Evolutionary conservation across 1,140 invertebrate genomes (phyloP).

Genomic region (Papilio helenus): DNA sequence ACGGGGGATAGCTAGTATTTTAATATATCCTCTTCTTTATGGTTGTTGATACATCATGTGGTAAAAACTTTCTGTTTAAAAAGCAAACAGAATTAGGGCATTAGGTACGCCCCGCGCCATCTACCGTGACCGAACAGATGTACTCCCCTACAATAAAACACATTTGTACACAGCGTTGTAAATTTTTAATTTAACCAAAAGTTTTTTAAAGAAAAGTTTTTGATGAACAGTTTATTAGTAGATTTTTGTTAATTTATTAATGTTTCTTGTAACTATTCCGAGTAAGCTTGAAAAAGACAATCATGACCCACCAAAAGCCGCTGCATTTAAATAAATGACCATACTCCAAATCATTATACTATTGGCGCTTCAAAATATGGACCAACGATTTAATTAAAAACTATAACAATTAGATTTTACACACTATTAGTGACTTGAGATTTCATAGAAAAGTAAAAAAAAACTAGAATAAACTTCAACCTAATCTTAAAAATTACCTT

Average conservation of each 20-base stretch:
- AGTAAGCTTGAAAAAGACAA: not conserved
- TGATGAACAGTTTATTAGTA: not conserved
- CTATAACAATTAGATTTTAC: too few relatives aligned
- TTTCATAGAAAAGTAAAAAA: too few relatives aligned
- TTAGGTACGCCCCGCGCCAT: slow-evolving; percentile 21
- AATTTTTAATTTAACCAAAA: not conserved
- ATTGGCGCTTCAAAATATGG: too few relatives aligned
- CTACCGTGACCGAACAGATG: slow-evolving; percentile 31
- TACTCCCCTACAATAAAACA: slow-evolving; percentile 29
- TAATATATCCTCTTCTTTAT: not conserved
- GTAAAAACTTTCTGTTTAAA: not conserved
- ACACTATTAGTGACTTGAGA: too few relatives aligned
- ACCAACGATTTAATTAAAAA: too few relatives aligned
- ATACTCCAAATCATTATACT: too few relatives aligned
- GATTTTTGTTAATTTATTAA: too few relatives aligned
- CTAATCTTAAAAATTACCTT: not conserved
- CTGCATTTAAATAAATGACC: too few relatives aligned
- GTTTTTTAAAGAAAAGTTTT: not conserved
- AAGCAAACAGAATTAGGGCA: slow-evolving; percentile 31
- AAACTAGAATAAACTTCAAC: too few relatives aligned
- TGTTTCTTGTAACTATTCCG: too few relatives aligned
- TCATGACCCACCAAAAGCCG: too few relatives aligned
- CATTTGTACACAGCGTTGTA: not conserved
- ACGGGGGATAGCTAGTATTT: not conserved
- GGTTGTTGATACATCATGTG: not conserved